Percentiles rank a stretch among this genome's conserved stretches.
Evolutionary conservation across 2,797 vertebrate species (phyloP).

Genomic region (Micromesistius poutassou): DNA sequence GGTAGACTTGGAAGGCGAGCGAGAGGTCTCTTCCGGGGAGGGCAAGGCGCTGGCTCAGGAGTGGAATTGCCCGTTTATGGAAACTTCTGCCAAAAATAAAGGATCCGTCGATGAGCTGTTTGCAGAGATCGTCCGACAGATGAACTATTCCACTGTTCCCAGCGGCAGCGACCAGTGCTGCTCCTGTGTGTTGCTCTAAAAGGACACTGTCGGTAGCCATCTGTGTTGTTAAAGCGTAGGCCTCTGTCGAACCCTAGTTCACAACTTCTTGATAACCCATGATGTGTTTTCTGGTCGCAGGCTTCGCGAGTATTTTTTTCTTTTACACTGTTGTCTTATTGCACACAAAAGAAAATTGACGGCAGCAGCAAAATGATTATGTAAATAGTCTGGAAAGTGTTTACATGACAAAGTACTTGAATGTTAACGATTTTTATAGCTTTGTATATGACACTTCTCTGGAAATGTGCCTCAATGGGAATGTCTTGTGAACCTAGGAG

Average conservation of each 20-base stretch:
- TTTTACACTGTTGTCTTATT: constrained; percentile 70
- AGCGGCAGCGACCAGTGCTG: constrained; percentile 86
- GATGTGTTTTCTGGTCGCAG: constrained; percentile 25
- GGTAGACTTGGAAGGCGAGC: constrained; percentile 91
- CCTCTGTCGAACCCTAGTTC: not conserved
- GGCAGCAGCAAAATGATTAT: constrained; percentile 59
- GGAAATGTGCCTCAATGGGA: constrained; percentile 74
- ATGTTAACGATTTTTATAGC: constrained; percentile 68
- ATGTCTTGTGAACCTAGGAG: constrained; percentile 75
- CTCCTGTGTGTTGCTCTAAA: constrained; percentile 81
- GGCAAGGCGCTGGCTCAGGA: constrained; percentile 93
- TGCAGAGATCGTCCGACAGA: constrained; percentile 92
- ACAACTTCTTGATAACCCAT: constrained; percentile 16
- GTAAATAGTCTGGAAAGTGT: constrained; percentile 74
- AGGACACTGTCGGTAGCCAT: not conserved
- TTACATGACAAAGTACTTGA: constrained; percentile 80
- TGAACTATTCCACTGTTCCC: constrained; percentile 92
- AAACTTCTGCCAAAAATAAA: constrained; percentile 96
- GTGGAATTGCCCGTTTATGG: constrained; percentile 95
- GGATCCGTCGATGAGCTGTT: constrained; percentile 92
- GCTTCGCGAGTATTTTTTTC: constrained; percentile 36
- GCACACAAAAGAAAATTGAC: constrained; percentile 61
- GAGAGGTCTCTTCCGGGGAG: constrained; percentile 89
- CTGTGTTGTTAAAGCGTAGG: not conserved
- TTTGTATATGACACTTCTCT: constrained; percentile 73